Conservation (phyloP, 2,797 vertebrate genomes). For the Pteronotus mesoamericanus region DNA sequence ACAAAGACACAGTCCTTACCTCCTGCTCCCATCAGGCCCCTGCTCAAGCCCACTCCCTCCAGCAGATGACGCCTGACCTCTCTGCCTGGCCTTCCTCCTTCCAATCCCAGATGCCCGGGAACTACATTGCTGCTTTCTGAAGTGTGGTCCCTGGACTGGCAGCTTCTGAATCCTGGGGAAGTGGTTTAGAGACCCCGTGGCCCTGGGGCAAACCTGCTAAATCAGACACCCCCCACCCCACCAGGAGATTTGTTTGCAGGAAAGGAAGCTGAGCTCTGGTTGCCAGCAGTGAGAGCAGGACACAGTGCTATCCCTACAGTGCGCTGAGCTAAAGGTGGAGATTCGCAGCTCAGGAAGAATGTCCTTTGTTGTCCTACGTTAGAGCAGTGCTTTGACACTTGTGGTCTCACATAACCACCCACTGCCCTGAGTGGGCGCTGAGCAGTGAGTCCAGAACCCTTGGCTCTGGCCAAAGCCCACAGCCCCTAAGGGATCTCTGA, state of each 20-base stretch:
- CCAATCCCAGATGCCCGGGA: not conserved
- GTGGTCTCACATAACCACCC: not conserved
- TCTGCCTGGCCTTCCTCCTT: not conserved
- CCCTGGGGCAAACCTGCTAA: not conserved
- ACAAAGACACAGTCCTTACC: not conserved
- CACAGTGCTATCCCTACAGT: not conserved
- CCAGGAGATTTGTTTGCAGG: not conserved
- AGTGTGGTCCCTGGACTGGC: not conserved
- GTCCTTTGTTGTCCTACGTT: not conserved
- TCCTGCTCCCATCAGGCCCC: not conserved
- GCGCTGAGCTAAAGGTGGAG: rapidly evolving
- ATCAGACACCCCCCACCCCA: not conserved
- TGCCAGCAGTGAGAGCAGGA: not conserved
- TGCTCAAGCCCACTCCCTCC: not conserved
- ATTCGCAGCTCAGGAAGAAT: not conserved
- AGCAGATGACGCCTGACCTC: not conserved
- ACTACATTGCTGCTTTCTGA: not conserved
- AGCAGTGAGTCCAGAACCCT: not conserved
- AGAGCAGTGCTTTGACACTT: too few species aligned
- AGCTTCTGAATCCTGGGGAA: not conserved
- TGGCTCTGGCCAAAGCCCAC: not conserved
- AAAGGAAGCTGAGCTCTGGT: not conserved
- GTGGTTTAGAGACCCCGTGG: not conserved
- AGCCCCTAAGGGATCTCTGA: not conserved
- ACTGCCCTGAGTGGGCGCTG: not conserved